Conservation (phyloP, 2,888 invertebrate species). For the Habroteleia sp. region DNA sequence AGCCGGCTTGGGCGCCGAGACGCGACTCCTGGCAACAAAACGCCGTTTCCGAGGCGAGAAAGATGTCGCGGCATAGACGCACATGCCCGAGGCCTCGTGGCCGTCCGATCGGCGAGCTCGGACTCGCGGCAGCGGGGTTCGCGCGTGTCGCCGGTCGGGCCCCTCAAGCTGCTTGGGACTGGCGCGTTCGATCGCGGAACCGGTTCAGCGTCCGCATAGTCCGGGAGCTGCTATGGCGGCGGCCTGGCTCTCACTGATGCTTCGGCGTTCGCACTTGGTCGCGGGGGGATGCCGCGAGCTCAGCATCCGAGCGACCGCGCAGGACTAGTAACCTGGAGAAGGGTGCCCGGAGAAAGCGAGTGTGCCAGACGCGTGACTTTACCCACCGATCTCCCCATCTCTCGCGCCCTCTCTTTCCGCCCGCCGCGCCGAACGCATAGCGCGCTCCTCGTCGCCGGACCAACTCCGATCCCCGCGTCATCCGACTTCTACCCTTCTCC, state of each 20-base stretch:
- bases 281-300: slow-evolving; percentile 65
- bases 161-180: slow-evolving; percentile 9
- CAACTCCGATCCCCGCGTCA: slow-evolving; percentile 8
- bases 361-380: slow-evolving; percentile 52
- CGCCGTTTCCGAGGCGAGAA: not conserved
- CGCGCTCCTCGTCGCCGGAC: slow-evolving; percentile 23
- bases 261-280: slow-evolving; percentile 64
- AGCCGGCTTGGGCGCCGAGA: slow-evolving; percentile 12
- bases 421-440: not conserved
- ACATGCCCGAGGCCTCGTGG: not conserved
- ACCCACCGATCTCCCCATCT: slow-evolving; percentile 12
- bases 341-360: slow-evolving; percentile 59
- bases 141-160: not conserved
- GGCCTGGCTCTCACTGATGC: slow-evolving; percentile 80
- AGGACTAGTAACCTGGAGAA: slow-evolving; percentile 71
- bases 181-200: slow-evolving; percentile 43
- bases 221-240: slow-evolving; percentile 81
- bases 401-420: slow-evolving; percentile 7
- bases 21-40: slow-evolving; percentile 21
- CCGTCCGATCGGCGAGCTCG: not conserved
- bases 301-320: slow-evolving; percentile 77
- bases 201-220: slow-evolving; percentile 60
- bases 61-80: slow-evolving; percentile 1
- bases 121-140: not conserved
- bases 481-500: slow-evolving; percentile 42